Percentiles rank a stretch among this genome's conserved stretches.
Conservation (phyloP, 2,797 vertebrate genomes). For the Sylvilagus floridanus region DNA sequence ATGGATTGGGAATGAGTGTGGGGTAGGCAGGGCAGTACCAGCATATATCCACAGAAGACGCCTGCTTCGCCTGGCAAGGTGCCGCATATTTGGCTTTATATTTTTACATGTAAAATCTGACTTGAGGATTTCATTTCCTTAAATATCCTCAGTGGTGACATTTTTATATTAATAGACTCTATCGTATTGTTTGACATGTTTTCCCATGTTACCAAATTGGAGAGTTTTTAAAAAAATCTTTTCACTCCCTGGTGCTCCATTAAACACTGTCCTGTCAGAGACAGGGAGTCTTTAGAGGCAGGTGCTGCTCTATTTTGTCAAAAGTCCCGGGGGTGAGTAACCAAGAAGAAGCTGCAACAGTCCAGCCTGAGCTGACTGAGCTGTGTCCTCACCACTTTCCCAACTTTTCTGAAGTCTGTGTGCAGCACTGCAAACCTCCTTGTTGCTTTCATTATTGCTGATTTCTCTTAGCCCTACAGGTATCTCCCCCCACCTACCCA, state of each 20-base stretch:
- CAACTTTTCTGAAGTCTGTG: neutral
- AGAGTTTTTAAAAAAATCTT: constrained; percentile 22
- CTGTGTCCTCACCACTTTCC: neutral
- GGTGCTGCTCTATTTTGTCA: neutral
- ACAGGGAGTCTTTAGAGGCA: neutral
- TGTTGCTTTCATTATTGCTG: neutral
- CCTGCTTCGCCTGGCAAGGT: neutral
- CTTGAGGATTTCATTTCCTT: neutral
- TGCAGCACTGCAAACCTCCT: neutral
- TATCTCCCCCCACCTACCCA: neutral
- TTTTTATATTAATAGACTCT: constrained; percentile 41
- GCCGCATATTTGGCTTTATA: neutral
- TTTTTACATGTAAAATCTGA: neutral
- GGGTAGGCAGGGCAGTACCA: neutral
- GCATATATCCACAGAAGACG: neutral
- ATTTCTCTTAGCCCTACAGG: neutral
- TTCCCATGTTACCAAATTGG: neutral
- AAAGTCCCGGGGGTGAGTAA: neutral
- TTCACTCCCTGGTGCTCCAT: neutral
- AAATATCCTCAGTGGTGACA: neutral
- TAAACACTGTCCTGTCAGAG: neutral
- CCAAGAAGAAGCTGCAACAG: neutral
- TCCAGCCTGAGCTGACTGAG: neutral
- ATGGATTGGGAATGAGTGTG: neutral
- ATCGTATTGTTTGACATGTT: neutral